A percentile compares a stretch with the other conserved stretches of the same genome.
These are phyloP conservation scores for Amphipoea oculea DNA, from an alignment of 2,888 invertebrate genomes.

Conservation along the genomic window DNA sequence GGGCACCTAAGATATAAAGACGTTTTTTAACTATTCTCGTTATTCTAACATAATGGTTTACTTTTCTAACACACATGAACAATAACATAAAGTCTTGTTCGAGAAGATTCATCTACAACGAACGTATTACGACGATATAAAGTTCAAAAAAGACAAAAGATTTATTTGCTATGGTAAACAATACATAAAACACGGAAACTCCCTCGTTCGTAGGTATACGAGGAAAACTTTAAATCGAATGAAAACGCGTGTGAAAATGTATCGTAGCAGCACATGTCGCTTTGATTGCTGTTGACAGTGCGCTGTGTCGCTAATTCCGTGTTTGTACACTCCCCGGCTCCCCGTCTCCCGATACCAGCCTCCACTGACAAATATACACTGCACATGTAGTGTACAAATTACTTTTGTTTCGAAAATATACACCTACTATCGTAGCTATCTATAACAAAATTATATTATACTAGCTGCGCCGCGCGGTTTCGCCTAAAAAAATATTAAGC, in stretches of 20 bases:
- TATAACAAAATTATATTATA: not conserved
- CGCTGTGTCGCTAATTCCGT: constrained; percentile 66
- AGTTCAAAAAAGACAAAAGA: not conserved
- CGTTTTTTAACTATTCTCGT: not conserved
- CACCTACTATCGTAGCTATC: not conserved
- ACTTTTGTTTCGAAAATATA: constrained; percentile 18
- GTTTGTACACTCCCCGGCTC: constrained; percentile 59
- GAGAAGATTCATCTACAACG: not conserved
- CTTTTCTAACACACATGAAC: not conserved
- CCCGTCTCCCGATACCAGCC: constrained; percentile 33
- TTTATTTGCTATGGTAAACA: not conserved
- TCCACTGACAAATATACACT: constrained; percentile 45
- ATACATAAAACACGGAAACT: constrained; percentile 21
- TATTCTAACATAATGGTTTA: not conserved
- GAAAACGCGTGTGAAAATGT: constrained; percentile 69
- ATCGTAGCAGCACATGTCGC: constrained; percentile 66
- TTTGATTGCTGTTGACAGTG: constrained; percentile 72
- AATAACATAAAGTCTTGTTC: not conserved
- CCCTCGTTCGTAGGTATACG: constrained; percentile 15
- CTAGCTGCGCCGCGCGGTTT: too few relatives aligned
- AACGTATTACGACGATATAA: not conserved
- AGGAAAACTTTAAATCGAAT: constrained; percentile 57
- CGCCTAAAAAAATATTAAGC: too few relatives aligned
- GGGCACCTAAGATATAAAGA: not conserved
- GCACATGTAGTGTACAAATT: constrained; percentile 35